Evolutionary conservation across 2,113 vertebrate genomes (phyloP).

Genomic region (Saccopteryx bilineata): DNA sequence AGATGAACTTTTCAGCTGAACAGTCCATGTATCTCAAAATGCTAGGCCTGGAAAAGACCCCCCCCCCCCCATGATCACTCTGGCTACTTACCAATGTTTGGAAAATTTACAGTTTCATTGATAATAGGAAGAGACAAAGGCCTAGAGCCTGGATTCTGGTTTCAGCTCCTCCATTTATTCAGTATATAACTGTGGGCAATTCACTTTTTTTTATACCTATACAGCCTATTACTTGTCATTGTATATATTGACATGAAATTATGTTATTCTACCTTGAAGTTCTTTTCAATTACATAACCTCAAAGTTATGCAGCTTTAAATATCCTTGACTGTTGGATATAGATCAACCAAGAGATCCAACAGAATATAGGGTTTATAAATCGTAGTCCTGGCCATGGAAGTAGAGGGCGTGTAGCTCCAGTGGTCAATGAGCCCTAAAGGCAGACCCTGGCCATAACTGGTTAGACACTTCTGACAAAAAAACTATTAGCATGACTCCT

Average conservation of each 20-base stretch:
- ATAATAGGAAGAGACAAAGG: background rate
- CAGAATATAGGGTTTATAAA: background rate
- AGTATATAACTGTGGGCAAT: background rate
- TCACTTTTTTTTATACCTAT: background rate
- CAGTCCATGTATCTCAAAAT: background rate
- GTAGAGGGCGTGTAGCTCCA: background rate
- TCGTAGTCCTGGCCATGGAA: background rate
- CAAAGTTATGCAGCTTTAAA: background rate
- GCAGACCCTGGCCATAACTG: background rate
- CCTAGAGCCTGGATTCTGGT: background rate
- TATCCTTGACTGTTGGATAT: background rate
- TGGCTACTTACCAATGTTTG: background rate
- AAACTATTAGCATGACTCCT: background rate
- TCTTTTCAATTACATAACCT: conserved; percentile 31
- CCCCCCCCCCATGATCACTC: background rate
- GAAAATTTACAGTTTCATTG: background rate
- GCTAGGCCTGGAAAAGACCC: background rate
- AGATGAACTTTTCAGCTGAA: background rate
- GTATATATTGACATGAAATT: background rate
- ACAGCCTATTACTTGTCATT: background rate
- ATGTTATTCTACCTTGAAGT: background rate
- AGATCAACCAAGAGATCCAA: background rate
- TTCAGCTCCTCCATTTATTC: conserved; percentile 3
- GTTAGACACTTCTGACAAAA: background rate
- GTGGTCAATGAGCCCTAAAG: background rate